phyloP scores from a whole-genome alignment of 2,888 invertebrate genomes.

The Leucoma salicis region DNA sequence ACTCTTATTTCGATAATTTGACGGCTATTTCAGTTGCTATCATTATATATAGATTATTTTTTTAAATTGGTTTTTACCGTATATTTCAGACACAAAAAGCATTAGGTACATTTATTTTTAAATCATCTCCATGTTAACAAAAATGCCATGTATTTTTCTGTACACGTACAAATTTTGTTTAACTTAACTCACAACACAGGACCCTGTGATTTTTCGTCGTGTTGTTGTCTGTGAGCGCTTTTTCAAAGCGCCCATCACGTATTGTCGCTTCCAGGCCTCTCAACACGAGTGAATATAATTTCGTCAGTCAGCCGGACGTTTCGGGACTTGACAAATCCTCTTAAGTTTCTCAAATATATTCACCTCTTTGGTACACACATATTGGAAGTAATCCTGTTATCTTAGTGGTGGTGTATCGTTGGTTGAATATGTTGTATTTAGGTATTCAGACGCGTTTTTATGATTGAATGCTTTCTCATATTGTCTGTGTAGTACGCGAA shows the following conservation, averaged over 20 bases:
- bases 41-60: too few species aligned
- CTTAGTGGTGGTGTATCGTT: constrained; percentile 29
- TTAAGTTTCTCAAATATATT: constrained; percentile 60
- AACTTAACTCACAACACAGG: constrained; percentile 9
- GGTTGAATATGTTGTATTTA: constrained; percentile 16
- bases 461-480: too few species aligned
- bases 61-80: too few species aligned
- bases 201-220: constrained; percentile 28
- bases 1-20: too few species aligned
- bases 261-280: constrained; percentile 53
- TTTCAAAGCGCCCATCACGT: constrained; percentile 37
- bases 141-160: too few species aligned
- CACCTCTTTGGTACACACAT: constrained; percentile 42
- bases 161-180: too few species aligned
- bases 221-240: constrained; percentile 24
- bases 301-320: constrained; percentile 50
- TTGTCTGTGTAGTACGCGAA: too few species aligned
- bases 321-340: constrained; percentile 62
- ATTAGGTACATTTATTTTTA: too few species aligned
- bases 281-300: constrained; percentile 63
- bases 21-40: too few species aligned
- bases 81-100: too few species aligned
- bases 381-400: constrained; percentile 54
- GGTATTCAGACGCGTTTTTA: too few species aligned
- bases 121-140: too few species aligned